Base-by-base conservation (phyloP, 2,888 invertebrate species). In the Antheraea yamamai region DNA sequence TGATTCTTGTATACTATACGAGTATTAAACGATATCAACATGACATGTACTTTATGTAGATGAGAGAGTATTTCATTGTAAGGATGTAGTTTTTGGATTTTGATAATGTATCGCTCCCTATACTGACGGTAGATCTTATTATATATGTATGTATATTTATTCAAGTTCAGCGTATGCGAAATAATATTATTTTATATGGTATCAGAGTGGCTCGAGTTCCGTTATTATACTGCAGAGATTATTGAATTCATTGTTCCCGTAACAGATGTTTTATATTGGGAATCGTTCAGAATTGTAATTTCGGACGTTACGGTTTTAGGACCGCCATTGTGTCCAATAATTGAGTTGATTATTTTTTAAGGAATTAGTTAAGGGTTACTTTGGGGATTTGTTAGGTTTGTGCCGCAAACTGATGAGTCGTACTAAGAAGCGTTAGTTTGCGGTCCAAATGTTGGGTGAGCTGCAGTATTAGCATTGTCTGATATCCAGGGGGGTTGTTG, bases 141-240 rank as follows among this genome's bases (percentile, higher is more conserved):
- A 88, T 91, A 89, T 89, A 89, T 89, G 88, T 90, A 85, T 91
- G 91, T 90, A 85, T 91, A 91, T 91, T 88, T 90, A 88, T 89
- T 83, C 64, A 85, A 87, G 84, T 87, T 84, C 86, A 83, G 84
- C 86, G 89, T 90, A 90, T 87, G 88, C 84, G 85, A 84, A 82
- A 86, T 89, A 87, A 82, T 86, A 79, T 30, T 66, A 30, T 66
- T 26, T 66, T 30, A 7, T 30, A 26, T 90, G 89, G 88, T 92
- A 39, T 91, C 85, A 90, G 94, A 94, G 94, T 94, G 92, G 91
- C 90, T 92, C 92, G 94, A 94, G 94, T 94, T 95, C 94, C 94
- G 92, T 94, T 93, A 89, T 87, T 88, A 85, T 91, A 85, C 89
- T 88, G 30, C 87, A 88, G 75, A 75, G 77, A 81, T 80, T 75